A percentile compares a stretch with the other conserved stretches of the same genome.
These are phyloP conservation scores for Tragelaphus strepsiceros DNA, from an alignment of 2,113 vertebrate species.

Conservation along the genomic window DNA sequence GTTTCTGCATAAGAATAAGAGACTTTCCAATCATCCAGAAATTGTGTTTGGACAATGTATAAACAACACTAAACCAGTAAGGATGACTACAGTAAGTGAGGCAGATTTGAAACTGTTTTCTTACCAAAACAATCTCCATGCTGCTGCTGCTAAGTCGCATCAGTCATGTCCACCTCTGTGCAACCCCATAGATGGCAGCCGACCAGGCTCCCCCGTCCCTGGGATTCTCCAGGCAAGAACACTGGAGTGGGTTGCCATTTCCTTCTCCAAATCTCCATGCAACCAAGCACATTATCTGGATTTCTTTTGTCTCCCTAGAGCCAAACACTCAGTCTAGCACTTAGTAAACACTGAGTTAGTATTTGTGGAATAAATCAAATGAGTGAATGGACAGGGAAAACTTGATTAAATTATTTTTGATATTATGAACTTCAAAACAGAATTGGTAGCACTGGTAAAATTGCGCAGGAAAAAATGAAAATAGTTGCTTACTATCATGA, in stretches of 20 bases:
- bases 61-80: background rate
- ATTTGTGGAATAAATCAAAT: background rate
- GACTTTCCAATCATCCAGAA: background rate
- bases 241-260: too few species aligned
- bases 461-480: background rate
- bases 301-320: conserved; percentile 18
- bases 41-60: background rate
- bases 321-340: background rate
- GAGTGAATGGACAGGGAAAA: background rate
- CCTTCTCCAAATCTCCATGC: background rate
- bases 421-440: background rate
- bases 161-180: too few species aligned
- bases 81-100: background rate
- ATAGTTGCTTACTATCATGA: background rate
- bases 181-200: too few species aligned
- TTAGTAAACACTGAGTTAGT: background rate
- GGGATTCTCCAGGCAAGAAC: too few species aligned
- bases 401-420: background rate
- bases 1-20: conserved; percentile 10
- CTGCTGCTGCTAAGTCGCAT: too few species aligned
- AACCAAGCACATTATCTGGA: background rate
- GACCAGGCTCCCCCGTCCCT: too few species aligned
- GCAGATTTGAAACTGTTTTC: conserved; percentile 28
- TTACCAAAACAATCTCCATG: background rate
- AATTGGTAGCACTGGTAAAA: background rate